Evolutionary conservation across 2,888 invertebrate genomes (phyloP).

Genomic region (Drosophila algonquin): DNA sequence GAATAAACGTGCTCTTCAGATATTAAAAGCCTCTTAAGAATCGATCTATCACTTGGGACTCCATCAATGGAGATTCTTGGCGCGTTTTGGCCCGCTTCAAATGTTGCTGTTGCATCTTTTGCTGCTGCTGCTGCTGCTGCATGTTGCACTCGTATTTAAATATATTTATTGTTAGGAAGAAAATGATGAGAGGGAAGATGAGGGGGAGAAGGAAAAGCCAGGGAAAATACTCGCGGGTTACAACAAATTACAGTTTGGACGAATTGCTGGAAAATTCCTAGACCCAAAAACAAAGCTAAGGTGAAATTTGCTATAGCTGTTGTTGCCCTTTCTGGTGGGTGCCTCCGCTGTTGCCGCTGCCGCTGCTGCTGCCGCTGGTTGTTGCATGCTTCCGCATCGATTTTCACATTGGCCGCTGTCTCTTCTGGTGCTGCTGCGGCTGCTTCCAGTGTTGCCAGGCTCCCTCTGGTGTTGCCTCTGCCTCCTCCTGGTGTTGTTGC

Average conservation of each 20-base stretch:
- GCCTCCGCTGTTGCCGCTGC: constrained; percentile 25
- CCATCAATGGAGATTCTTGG: not conserved
- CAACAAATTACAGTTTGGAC: constrained; percentile 40
- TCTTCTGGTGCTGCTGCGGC: constrained; percentile 23
- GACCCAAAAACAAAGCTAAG: constrained; percentile 2
- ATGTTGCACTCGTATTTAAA: constrained; percentile 51
- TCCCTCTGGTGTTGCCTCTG: constrained; percentile 6
- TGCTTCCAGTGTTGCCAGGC: constrained; percentile 40
- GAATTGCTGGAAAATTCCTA: constrained; percentile 44
- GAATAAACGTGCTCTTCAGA: not conserved
- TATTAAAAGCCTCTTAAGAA: not conserved
- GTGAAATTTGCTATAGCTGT: constrained; percentile 23
- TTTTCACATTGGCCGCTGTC: constrained; percentile 69
- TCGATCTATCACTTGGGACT: not conserved
- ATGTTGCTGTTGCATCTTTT: constrained; percentile 23
- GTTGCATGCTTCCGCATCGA: constrained; percentile 70
- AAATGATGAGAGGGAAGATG: constrained; percentile 1
- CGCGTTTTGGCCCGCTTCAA: constrained; percentile 3
- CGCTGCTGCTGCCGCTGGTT: constrained; percentile 4
- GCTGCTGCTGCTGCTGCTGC: constrained; percentile 45
- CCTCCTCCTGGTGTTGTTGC: constrained; percentile 15
- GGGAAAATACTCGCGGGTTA: not conserved
- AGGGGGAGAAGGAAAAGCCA: constrained; percentile 13
- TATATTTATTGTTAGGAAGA: constrained; percentile 52
- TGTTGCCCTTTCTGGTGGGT: constrained; percentile 60